Base-by-base conservation (phyloP, 2,113 vertebrate species). In the Platichthys stellatus region DNA sequence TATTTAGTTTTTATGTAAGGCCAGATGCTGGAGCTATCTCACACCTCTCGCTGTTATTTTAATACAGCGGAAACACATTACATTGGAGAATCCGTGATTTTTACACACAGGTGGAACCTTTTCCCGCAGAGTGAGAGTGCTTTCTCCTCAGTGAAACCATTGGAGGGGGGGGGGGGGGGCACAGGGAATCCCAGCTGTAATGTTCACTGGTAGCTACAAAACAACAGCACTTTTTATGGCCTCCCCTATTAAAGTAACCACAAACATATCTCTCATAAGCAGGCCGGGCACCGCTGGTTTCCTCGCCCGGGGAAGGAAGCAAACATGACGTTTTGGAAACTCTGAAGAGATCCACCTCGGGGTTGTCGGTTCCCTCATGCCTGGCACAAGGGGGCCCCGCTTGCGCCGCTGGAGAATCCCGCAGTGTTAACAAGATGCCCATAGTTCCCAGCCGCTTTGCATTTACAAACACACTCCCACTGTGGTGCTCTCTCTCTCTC, bases 181-280 rank as follows among this genome's bases (percentile, higher is more conserved):
- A 24, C 24, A 89, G 91, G 89, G 90, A 91, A 92, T 78, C 86
- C 89, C 38, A 53, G 60, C 66, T 84, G 85, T 81, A 78, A 70
- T 45, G 57, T 74, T 86, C 58, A 75, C 78, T 83, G 63, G 85
- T 85, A 88, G 83, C 87, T 74, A 56, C 85, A 69, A 86, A 88
- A 83, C 69, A 89, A 47, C 64, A 85, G 61, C 71, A 28, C 21
- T 58, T 86, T 88, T 92, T 89, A 92, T 87, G 74, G 80, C 78
- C 72, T 49, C 40, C 18, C 68, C 84, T 64, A 81, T 87, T 88
- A 90, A 91, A 86, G 78, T 83, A 78, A 88, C 81, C 79, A 65
- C 73, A 82, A 86, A 71, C 69, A 78, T 82, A 76, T 86, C 74
- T 74, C 74, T 68, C 62, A 40, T 69, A n/a, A 73, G 63, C 63